A percentile compares a stretch with the other conserved stretches of the same genome.
Evolutionary conservation across 2,888 invertebrate species (phyloP).

Genomic region (Zaprionus bogoriensis): DNA sequence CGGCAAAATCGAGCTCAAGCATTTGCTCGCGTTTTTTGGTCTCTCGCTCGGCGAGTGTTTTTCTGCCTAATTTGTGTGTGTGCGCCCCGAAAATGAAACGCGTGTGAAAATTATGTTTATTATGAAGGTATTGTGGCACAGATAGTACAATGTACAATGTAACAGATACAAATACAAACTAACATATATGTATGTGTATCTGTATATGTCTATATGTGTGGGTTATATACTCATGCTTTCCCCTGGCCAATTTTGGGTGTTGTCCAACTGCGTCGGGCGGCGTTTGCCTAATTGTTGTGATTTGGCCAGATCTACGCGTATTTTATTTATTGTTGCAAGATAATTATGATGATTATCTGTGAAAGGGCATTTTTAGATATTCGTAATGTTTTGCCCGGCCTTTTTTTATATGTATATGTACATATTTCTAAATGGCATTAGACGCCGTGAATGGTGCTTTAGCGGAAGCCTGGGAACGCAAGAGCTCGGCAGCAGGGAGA

Average conservation of each 20-base stretch:
- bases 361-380: slow-evolving; percentile 64
- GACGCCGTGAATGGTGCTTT: slow-evolving; percentile 35
- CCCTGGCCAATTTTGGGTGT: slow-evolving; percentile 44
- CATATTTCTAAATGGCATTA: slow-evolving; percentile 51
- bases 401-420: too few relatives aligned
- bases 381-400: slow-evolving; percentile 6
- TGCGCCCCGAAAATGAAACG: slow-evolving; percentile 70
- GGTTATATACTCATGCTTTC: slow-evolving; percentile 52
- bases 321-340: slow-evolving; percentile 69
- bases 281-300: slow-evolving; percentile 68
- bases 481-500: slow-evolving; percentile 14
- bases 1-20: slow-evolving; percentile 22
- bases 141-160: slow-evolving; percentile 43
- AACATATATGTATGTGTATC: not conserved
- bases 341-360: slow-evolving; percentile 75
- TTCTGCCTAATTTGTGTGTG: slow-evolving; percentile 73
- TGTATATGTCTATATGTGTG: slow-evolving; percentile 12
- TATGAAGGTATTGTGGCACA: slow-evolving; percentile 54
- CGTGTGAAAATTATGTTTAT: slow-evolving; percentile 74
- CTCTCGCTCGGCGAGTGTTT: slow-evolving; percentile 43
- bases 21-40: slow-evolving; percentile 39
- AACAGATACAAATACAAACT: slow-evolving; percentile 1
- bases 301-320: slow-evolving; percentile 57
- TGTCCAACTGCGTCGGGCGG: slow-evolving; percentile 44
- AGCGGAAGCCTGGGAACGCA: slow-evolving; percentile 59